phyloP scores from a whole-genome alignment of 1,140 invertebrate genomes.

The Gonatopus flavifemur region DNA sequence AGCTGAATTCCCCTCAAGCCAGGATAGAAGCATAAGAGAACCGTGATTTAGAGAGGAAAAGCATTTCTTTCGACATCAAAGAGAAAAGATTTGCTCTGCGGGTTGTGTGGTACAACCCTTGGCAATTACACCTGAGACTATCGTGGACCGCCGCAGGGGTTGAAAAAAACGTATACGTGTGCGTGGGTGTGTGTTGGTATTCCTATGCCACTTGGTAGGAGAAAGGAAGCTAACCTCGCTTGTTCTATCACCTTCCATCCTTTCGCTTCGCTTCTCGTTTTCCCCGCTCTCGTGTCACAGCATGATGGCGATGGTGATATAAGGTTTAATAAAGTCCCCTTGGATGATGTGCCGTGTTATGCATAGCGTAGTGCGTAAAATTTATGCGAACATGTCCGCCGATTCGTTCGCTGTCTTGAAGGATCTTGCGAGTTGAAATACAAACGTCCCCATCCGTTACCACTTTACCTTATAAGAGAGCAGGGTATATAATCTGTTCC shows the following conservation, averaged over 20 bases:
- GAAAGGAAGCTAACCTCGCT: background rate
- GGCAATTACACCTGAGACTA: conserved; percentile 20
- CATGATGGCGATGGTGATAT: conserved; percentile 20
- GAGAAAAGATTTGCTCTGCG: conserved; percentile 12
- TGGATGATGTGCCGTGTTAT: conserved; percentile 23
- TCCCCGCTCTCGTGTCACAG: conserved; percentile 5
- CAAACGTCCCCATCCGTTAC: too few species aligned
- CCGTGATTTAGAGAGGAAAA: conserved; percentile 1
- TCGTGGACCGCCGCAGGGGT: background rate
- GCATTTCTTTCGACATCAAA: conserved; percentile 27
- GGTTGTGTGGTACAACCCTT: conserved; percentile 4
- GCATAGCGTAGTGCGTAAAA: conserved; percentile 28
- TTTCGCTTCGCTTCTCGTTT: background rate
- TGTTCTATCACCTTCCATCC: background rate
- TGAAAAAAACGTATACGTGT: too few species aligned
- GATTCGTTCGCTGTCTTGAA: background rate
- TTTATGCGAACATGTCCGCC: conserved; percentile 24
- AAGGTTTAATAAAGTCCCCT: conserved; percentile 27
- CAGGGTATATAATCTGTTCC: too few species aligned
- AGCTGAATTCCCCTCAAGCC: too few species aligned
- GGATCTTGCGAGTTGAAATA: too few species aligned
- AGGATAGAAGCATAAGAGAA: too few species aligned
- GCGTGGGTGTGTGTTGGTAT: too few species aligned
- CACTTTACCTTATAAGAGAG: too few species aligned
- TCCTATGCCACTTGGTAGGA: too few species aligned